Evolutionary conservation across 2,797 vertebrate species (phyloP).

Genomic region (Periophthalmus magnuspinnatus): DNA sequence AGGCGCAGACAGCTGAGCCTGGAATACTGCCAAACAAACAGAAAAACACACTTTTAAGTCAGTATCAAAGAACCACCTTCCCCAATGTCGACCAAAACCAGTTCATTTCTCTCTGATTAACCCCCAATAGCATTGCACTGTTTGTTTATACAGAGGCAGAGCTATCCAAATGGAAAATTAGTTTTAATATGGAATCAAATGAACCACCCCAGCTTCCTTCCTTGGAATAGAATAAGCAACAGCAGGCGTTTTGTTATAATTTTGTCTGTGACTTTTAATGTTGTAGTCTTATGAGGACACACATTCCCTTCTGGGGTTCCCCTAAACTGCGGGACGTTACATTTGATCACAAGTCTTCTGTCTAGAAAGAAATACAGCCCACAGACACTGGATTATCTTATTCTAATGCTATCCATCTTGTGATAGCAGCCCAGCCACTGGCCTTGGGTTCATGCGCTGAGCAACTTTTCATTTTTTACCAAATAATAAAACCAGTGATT

Average conservation of each 20-base stretch:
- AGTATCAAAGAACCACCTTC: conserved; percentile 58
- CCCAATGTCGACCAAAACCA: conserved; percentile 41
- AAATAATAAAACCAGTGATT: conserved; percentile 34
- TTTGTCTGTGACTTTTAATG: conserved; percentile 18
- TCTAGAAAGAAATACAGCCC: conserved; percentile 46
- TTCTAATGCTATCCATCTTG: conserved; percentile 51
- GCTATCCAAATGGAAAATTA: not conserved
- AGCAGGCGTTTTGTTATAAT: not conserved
- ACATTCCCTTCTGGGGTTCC: conserved; percentile 54
- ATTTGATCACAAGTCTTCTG: conserved; percentile 61
- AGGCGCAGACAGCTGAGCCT: conserved; percentile 96
- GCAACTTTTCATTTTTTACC: conserved; percentile 68
- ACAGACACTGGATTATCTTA: conserved; percentile 63
- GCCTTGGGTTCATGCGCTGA: conserved; percentile 53
- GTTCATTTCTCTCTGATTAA: conserved; percentile 34
- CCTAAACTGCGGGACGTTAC: conserved; percentile 51
- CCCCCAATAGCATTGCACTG: conserved; percentile 20
- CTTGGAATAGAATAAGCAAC: conserved; percentile 1
- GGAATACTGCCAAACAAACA: conserved; percentile 86
- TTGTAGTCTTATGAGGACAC: conserved; percentile 38
- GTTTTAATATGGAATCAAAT: conserved; percentile 2
- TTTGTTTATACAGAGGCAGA: conserved; percentile 18
- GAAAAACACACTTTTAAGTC: conserved; percentile 54
- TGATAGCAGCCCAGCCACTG: conserved; percentile 39
- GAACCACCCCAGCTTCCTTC: not conserved